phyloP scores from a whole-genome alignment of 2,113 vertebrate genomes.

The Atherinomorus stipes region DNA sequence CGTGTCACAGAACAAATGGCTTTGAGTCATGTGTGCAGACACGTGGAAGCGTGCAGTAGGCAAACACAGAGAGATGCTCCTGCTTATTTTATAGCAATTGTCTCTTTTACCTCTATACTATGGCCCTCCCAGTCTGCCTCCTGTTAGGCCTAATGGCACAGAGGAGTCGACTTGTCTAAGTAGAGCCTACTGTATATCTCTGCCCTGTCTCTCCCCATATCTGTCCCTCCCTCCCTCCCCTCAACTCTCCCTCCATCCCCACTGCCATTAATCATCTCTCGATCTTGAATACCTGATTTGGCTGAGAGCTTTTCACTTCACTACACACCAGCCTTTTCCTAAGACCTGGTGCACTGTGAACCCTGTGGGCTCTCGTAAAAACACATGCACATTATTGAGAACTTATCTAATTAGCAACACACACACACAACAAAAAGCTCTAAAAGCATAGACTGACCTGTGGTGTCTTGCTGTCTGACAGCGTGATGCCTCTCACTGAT shows the following conservation, averaged over 20 bases:
- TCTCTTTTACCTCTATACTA: conserved; percentile 38
- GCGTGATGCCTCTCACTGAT: conserved; percentile 45
- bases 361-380: conserved; percentile 47
- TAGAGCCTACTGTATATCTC: conserved; percentile 69
- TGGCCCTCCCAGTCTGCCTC: conserved; percentile 47
- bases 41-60: conserved; percentile 16
- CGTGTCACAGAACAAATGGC: not conserved
- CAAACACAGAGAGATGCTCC: conserved; percentile 21
- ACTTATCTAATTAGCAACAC: conserved; percentile 62
- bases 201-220: conserved; percentile 56
- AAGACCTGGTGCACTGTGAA: conserved; percentile 41
- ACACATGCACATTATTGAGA: conserved; percentile 60
- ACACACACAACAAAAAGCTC: conserved; percentile 30
- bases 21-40: conserved; percentile 3
- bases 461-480: conserved; percentile 43
- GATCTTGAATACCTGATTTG: conserved; percentile 75
- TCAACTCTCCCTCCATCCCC: conserved; percentile 45
- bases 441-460: conserved; percentile 62
- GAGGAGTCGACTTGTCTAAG: conserved; percentile 76
- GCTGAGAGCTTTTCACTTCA: conserved; percentile 75
- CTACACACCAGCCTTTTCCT: conserved; percentile 48
- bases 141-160: conserved; percentile 67
- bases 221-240: conserved; percentile 48
- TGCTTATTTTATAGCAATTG: conserved; percentile 54
- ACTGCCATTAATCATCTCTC: conserved; percentile 72